These are phyloP conservation scores for Buathra laborator DNA, from an alignment of 2,888 invertebrate species.

Conservation along the genomic window DNA sequence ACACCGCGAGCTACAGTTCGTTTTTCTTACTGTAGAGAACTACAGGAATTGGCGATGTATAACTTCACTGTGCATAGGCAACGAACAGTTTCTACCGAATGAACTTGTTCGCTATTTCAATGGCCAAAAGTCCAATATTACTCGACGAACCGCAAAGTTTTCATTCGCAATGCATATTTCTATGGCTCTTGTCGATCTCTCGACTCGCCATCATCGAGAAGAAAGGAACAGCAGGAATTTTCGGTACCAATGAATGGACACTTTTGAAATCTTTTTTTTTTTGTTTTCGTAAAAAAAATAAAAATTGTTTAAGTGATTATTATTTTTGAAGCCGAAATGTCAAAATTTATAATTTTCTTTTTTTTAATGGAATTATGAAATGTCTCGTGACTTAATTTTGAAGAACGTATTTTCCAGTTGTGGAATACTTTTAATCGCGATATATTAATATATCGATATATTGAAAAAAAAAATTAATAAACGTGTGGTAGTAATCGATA, in stretches of 20 bases:
- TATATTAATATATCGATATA: too few species aligned
- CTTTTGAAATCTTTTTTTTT: too few species aligned
- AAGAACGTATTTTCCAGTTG: not conserved
- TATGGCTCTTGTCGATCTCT: not conserved
- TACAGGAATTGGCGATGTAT: not conserved
- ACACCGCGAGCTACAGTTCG: slow-evolving; percentile 18
- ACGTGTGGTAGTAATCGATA: not conserved
- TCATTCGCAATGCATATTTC: slow-evolving; percentile 16
- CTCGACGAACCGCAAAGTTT: slow-evolving; percentile 45
- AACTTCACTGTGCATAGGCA: not conserved
- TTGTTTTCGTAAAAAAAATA: too few species aligned
- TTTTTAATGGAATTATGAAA: not conserved
- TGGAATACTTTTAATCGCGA: not conserved
- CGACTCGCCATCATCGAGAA: not conserved
- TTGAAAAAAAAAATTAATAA: too few species aligned
- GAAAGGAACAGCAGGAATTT: not conserved
- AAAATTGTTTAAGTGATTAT: too few species aligned
- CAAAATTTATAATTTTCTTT: not conserved
- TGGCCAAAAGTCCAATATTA: slow-evolving; percentile 13
- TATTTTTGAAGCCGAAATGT: not conserved
- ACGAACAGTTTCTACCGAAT: not conserved
- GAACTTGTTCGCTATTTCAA: slow-evolving; percentile 10
- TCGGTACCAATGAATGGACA: too few species aligned
- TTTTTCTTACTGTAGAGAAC: slow-evolving; percentile 17
- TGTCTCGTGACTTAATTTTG: not conserved